Evolutionary conservation across 2,113 vertebrate species (phyloP).

Genomic region (Ictidomys tridecemlineatus): DNA sequence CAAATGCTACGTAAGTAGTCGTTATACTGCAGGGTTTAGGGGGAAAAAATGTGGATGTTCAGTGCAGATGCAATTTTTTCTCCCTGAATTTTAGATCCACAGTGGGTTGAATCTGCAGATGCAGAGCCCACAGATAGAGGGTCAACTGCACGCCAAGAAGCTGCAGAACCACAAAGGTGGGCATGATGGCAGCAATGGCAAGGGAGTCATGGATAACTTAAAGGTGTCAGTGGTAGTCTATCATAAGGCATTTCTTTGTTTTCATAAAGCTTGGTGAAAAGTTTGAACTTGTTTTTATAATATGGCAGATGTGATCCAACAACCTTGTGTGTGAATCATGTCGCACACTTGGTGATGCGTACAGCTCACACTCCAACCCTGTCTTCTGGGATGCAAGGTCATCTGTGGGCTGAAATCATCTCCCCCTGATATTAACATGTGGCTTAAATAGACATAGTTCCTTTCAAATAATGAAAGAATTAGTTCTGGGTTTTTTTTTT

Average conservation of each 20-base stretch:
- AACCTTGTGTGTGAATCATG: neutral
- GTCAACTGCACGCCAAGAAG: neutral
- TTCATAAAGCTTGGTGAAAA: constrained; percentile 4
- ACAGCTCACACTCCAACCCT: neutral
- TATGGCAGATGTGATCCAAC: neutral
- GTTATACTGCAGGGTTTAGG: neutral
- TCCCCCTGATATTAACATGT: neutral
- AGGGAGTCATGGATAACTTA: neutral
- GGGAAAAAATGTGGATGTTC: neutral
- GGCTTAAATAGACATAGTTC: neutral
- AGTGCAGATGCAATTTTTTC: too few relatives aligned
- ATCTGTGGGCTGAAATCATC: neutral
- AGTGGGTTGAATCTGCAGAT: neutral
- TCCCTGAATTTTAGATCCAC: neutral
- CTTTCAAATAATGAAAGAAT: neutral
- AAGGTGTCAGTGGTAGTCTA: neutral
- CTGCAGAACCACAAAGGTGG: neutral
- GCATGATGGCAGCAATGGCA: neutral
- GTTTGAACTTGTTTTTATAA: neutral
- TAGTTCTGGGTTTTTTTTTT: neutral
- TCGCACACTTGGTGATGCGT: neutral
- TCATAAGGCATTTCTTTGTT: neutral
- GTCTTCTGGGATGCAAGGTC: neutral
- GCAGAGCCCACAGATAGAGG: neutral
- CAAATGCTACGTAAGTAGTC: neutral